Percentiles rank a stretch among this genome's conserved stretches.
Evolutionary conservation across 2,113 vertebrate species (phyloP).

Genomic region (Chloropsis cyanopogon): DNA sequence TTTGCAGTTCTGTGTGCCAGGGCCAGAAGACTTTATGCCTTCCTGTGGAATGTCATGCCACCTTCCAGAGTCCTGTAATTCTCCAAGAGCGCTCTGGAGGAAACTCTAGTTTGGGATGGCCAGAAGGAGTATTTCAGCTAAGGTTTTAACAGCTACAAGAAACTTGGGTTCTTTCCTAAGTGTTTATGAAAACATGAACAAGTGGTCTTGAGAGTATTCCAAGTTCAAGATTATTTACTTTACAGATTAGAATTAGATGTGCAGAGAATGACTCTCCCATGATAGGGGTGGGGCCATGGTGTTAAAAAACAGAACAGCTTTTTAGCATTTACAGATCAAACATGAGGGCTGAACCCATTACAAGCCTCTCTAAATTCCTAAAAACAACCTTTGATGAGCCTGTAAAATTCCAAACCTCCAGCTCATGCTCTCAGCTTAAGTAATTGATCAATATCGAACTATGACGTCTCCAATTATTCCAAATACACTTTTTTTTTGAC

Average conservation of each 20-base stretch:
- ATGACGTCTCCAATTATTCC: not conserved
- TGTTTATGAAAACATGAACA: not conserved
- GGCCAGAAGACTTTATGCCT: not conserved
- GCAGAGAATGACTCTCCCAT: not conserved
- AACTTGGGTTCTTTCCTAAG: not conserved
- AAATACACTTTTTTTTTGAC: not conserved
- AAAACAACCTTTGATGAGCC: not conserved
- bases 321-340: constrained; percentile 15
- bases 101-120: not conserved
- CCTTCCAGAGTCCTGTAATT: not conserved
- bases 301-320: constrained; percentile 19
- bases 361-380: not conserved
- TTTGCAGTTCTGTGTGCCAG: not conserved
- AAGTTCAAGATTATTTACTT: constrained; percentile 50
- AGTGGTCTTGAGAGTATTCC: not conserved
- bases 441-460: not conserved
- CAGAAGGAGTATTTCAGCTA: not conserved
- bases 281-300: not conserved
- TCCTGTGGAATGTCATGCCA: not conserved
- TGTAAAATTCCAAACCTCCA: not conserved
- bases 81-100: not conserved
- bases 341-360: not conserved
- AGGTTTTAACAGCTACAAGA: not conserved
- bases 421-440: not conserved
- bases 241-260: constrained; percentile 2